These are phyloP conservation scores for Diacarnus erythraeanus DNA, from an alignment of 37 sponge, comb jelly and placozoan species.

Conservation along the genomic window DNA sequence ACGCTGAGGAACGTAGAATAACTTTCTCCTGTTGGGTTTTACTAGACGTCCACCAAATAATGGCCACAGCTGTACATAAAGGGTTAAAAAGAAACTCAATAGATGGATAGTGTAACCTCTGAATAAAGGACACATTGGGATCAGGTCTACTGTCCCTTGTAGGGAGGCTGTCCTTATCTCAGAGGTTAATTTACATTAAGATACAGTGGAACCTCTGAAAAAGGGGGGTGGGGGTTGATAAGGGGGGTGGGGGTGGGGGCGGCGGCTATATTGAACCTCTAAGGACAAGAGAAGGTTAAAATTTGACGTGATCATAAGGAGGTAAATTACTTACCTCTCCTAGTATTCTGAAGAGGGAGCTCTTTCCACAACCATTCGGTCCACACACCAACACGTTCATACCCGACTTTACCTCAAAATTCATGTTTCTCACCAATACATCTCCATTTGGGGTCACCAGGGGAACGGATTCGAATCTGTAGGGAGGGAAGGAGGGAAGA, in stretches of 20 bases:
- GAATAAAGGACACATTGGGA: no score
- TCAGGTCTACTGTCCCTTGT: no score
- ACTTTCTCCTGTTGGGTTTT: constrained; percentile 78
- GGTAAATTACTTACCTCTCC: constrained; percentile 83
- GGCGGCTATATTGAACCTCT: no score
- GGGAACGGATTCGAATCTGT: constrained; percentile 89
- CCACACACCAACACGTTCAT: constrained; percentile 94
- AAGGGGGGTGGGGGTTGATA: no score
- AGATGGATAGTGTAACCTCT: no score
- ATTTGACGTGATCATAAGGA: no score
- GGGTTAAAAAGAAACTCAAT: background rate
- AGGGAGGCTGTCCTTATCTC: no score
- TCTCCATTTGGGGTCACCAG: constrained; percentile 96
- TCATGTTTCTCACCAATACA: constrained; percentile 73
- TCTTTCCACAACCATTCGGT: constrained; percentile 97
- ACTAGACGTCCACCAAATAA: constrained; percentile 87
- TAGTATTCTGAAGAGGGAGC: constrained; percentile 90
- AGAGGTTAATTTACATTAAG: no score
- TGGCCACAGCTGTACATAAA: constrained; percentile 83
- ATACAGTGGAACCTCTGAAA: no score
- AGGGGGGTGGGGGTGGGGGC: no score
- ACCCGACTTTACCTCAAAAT: constrained; percentile 92
- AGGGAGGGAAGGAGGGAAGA: background rate
- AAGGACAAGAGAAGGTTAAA: no score
- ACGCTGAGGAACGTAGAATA: constrained; percentile 94